Conservation (phyloP, 2,888 invertebrate genomes). For the Campoplex capitator region DNA sequence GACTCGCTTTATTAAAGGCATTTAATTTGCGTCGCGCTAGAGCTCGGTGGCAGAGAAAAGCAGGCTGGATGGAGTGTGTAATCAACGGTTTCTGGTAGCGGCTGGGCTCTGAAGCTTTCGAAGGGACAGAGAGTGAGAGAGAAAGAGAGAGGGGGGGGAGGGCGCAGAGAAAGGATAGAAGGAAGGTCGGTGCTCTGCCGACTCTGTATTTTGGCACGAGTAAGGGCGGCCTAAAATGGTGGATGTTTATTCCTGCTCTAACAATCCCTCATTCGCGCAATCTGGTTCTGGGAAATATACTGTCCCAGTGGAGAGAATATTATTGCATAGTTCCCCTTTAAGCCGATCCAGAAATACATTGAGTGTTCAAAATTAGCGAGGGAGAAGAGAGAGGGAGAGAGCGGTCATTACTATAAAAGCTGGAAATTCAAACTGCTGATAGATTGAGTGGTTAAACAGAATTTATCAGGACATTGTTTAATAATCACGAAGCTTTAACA, state of each 20-base stretch:
- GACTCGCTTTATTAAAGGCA: conserved; percentile 78
- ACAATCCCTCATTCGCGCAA: conserved; percentile 46
- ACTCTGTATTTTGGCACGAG: conserved; percentile 60
- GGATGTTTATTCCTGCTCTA: conserved; percentile 52
- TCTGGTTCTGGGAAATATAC: conserved; percentile 47
- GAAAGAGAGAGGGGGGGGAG: neutral
- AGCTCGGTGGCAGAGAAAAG: conserved; percentile 63
- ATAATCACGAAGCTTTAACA: neutral
- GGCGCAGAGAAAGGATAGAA: conserved; percentile 22
- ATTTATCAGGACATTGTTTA: conserved; percentile 13
- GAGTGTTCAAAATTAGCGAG: conserved; percentile 13
- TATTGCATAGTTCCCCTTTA: conserved; percentile 52
- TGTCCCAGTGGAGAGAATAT: conserved; percentile 55
- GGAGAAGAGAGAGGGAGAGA: neutral
- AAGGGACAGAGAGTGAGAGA: conserved; percentile 37
- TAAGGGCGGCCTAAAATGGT: conserved; percentile 57
- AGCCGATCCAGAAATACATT: conserved; percentile 37
- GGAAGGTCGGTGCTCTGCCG: conserved; percentile 52
- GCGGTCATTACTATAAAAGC: conserved; percentile 1
- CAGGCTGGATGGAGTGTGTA: conserved; percentile 68
- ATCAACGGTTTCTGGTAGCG: conserved; percentile 70
- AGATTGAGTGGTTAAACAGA: neutral
- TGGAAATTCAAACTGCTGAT: neutral
- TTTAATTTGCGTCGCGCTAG: conserved; percentile 78
- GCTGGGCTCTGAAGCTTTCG: conserved; percentile 56